A percentile compares a stretch with the other conserved stretches of the same genome.
Conservation (phyloP, 2,113 vertebrate genomes). For the Uropsilus gracilis region DNA sequence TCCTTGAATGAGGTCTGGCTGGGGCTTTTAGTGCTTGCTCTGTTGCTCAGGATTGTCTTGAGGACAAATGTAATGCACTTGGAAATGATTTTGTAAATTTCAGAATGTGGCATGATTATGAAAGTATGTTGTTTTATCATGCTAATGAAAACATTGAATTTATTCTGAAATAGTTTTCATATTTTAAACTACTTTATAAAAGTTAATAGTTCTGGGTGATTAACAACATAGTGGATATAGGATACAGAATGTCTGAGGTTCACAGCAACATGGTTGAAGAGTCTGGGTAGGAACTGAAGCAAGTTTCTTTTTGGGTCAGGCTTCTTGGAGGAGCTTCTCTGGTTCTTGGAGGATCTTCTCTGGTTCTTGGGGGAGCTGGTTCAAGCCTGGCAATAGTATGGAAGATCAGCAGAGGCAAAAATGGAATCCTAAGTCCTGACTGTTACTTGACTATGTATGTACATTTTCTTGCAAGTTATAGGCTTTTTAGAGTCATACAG, state of each 20-base stretch:
- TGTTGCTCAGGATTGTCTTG: not conserved
- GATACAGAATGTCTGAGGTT: not conserved
- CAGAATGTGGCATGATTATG: not conserved
- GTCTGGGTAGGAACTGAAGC: not conserved
- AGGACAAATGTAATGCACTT: not conserved
- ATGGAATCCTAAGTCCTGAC: not conserved
- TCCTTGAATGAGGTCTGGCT: not conserved
- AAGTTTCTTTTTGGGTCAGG: not conserved
- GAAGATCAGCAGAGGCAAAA: not conserved
- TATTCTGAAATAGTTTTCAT: conserved; percentile 7
- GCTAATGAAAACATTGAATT: too few species aligned
- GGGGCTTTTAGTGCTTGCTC: not conserved
- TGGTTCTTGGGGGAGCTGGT: not conserved
- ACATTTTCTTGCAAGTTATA: not conserved
- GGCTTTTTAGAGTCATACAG: not conserved
- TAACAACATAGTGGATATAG: not conserved
- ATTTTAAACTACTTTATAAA: not conserved
- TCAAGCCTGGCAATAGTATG: not conserved
- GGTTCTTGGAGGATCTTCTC: too few species aligned
- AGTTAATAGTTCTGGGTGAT: not conserved
- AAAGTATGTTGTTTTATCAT: too few species aligned
- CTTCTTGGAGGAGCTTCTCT: not conserved
- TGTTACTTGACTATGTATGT: not conserved
- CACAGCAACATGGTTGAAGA: not conserved
- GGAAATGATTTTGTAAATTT: not conserved